Evolutionary conservation across 2,113 vertebrate genomes (phyloP), one percentile per base, ranked within the genome.

Genomic region (Cyphomyrus discorhynchus): DNA sequence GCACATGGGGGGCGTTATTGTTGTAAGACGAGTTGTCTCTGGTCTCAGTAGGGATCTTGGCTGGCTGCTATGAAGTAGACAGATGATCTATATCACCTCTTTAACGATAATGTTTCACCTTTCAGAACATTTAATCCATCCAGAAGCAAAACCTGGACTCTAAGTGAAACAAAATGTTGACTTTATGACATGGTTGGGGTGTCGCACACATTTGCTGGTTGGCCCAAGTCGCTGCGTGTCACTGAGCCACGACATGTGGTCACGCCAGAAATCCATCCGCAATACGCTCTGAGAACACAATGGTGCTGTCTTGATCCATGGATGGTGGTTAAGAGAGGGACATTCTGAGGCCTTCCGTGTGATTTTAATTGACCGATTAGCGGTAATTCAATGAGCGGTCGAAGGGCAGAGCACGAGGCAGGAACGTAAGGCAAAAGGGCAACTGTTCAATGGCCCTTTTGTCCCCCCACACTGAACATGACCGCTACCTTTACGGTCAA

Each of bases 281-380:
- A 66, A 93, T 92, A 89, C 93, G 93, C 95, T 94, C 94, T 94
- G 94, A 89, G 93, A 92, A 89, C 88, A 94, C 92, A 95, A 95
- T 93, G 95, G 92, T 93, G 92, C 49, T 4, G 0, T 91, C 87
- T 92, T 95, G 94, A 94, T 95, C 90, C 50, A 88, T 50, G 85
- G 80, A 90, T 93, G 91, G 93, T 91, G 90, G 90, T 90, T 56
- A 49, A 49, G 90, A 85, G 88, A 90, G 93, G 92, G 93, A 90
- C 92, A 91, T 92, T 92, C 90, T 92, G 90, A 90, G 91, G 91
- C 91, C 91, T 66, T 95, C 94, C 95, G 95, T 96, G 96, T 96
- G 96, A 96, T 94, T 95, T 93, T 95, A 96, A 96, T 96, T 96
- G 95, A 94, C 58, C 92, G 94, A 95, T 95, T 96, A 95, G 92